Conservation (phyloP, 2,113 vertebrate genomes). For the Malurus alboscapulatus region DNA sequence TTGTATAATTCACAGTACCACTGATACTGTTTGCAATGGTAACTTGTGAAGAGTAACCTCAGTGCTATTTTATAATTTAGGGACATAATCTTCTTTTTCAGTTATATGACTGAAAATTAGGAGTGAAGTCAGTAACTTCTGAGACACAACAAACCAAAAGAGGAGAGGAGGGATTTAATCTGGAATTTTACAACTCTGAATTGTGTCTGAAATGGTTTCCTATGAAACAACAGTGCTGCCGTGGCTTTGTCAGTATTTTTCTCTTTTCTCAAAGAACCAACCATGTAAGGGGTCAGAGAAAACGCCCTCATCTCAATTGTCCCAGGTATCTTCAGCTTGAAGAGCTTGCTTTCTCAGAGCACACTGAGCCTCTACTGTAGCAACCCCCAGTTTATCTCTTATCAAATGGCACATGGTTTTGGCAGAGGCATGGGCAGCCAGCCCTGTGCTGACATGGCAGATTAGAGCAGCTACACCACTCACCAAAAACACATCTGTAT, state of each 20-base stretch:
- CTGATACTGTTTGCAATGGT: neutral
- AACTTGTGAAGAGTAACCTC: neutral
- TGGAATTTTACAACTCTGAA: neutral
- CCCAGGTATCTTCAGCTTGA: neutral
- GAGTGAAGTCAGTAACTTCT: neutral
- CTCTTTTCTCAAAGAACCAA: neutral
- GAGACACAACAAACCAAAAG: neutral
- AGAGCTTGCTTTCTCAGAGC: neutral
- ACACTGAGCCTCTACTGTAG: neutral
- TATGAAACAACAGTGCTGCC: neutral
- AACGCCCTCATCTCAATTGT: neutral
- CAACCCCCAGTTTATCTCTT: neutral
- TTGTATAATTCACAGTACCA: neutral
- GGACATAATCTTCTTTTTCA: neutral
- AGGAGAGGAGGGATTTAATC: neutral
- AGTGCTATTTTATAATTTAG: neutral
- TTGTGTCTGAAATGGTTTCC: neutral
- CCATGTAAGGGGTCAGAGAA: neutral
- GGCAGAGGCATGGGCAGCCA: neutral
- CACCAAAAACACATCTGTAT: neutral
- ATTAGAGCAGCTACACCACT: neutral
- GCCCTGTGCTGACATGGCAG: neutral
- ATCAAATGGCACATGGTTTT: neutral
- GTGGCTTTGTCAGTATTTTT: neutral
- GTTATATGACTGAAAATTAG: neutral